Percentiles rank a stretch among this genome's conserved stretches.
These are phyloP conservation scores for Hippocampus guttulatus DNA, from an alignment of 2,113 vertebrate species.

Conservation along the genomic window DNA sequence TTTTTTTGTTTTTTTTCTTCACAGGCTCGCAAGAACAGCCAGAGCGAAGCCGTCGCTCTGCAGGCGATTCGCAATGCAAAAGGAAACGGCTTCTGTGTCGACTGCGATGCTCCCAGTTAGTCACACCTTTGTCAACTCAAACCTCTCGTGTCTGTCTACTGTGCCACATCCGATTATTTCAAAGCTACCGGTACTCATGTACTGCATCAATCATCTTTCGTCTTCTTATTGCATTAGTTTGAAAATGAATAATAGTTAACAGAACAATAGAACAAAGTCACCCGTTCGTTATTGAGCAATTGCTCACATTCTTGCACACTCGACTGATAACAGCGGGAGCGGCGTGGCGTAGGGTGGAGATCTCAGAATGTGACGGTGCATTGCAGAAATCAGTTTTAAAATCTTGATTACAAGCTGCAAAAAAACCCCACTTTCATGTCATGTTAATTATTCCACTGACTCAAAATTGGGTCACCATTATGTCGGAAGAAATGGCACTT, in stretches of 20 bases:
- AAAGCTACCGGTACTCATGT: not conserved
- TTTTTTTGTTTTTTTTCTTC: not conserved
- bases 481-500: not conserved
- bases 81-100: conserved; percentile 88
- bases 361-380: not conserved
- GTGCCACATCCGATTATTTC: not conserved
- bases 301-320: not conserved
- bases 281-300: not conserved
- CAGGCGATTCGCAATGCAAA: conserved; percentile 87
- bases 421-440: conserved; percentile 1
- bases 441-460: not conserved
- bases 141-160: not conserved
- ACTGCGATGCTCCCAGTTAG: conserved; percentile 88
- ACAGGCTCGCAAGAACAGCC: conserved; percentile 85
- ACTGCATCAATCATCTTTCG: not conserved
- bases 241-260: not conserved
- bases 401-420: conserved; percentile 1
- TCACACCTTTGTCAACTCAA: conserved; percentile 11
- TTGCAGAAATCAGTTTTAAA: not conserved
- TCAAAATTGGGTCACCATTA: conserved; percentile 3
- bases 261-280: not conserved
- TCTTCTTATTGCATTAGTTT: not conserved
- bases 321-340: not conserved
- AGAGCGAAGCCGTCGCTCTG: conserved; percentile 88
- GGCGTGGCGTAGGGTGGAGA: too few species aligned